phyloP scores from a whole-genome alignment of 1,140 invertebrate genomes.

The Papilio machaon region DNA sequence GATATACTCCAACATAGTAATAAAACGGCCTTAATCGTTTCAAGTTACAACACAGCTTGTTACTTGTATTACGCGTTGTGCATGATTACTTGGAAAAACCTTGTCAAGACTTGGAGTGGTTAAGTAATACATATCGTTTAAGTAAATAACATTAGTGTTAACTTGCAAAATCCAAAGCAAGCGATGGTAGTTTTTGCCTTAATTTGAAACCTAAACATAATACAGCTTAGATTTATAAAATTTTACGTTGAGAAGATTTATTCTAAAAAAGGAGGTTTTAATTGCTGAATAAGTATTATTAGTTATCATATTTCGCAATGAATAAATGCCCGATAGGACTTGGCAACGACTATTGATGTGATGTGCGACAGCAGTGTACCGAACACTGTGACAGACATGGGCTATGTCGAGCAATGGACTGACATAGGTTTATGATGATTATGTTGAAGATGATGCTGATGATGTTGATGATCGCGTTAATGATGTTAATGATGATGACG shows the following conservation, averaged over 20 bases:
- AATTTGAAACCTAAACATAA: background rate
- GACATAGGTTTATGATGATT: too few relatives aligned
- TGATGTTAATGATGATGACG: background rate
- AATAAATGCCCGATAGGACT: too few relatives aligned
- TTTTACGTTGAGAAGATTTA: background rate
- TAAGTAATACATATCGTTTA: background rate
- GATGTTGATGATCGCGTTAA: background rate
- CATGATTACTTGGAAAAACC: conserved; percentile 20
- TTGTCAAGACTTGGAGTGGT: background rate
- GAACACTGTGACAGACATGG: too few relatives aligned
- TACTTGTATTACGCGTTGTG: conserved; percentile 19
- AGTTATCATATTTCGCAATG: too few relatives aligned
- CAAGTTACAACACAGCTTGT: background rate
- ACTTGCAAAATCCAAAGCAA: background rate
- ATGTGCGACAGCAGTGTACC: too few relatives aligned
- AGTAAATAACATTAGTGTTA: background rate
- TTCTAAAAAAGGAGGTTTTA: background rate
- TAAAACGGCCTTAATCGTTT: conserved; percentile 3
- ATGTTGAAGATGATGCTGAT: background rate
- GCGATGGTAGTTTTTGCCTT: background rate
- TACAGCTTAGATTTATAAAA: background rate
- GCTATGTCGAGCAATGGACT: too few relatives aligned
- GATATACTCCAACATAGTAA: background rate
- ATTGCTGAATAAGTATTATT: too few relatives aligned
- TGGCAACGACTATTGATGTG: too few relatives aligned